A percentile compares a stretch with the other conserved stretches of the same genome.
phyloP scores from a whole-genome alignment of 2,113 vertebrate species.

The Periophthalmus modestus region DNA sequence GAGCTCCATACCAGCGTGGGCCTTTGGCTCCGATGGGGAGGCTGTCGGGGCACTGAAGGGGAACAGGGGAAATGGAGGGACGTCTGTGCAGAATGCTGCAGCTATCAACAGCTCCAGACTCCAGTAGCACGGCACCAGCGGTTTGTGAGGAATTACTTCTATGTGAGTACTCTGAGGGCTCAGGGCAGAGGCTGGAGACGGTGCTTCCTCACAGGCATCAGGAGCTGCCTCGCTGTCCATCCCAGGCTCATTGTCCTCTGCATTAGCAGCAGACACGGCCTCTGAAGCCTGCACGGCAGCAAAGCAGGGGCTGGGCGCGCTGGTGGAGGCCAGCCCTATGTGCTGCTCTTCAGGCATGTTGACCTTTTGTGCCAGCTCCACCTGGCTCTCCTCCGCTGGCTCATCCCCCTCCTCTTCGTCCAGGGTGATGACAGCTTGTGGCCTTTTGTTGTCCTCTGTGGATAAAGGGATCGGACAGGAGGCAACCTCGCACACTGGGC shows the following conservation, averaged over 20 bases:
- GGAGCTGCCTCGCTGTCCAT: constrained; percentile 31
- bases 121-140: constrained; percentile 75
- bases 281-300: constrained; percentile 32
- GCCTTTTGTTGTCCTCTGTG: constrained; percentile 53
- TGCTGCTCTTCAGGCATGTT: constrained; percentile 46
- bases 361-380: constrained; percentile 59
- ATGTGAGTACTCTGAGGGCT: constrained; percentile 23
- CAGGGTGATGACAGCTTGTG: constrained; percentile 63
- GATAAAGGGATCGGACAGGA: constrained; percentile 57
- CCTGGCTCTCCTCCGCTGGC: constrained; percentile 42
- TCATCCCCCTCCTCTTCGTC: constrained; percentile 65
- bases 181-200: constrained; percentile 38
- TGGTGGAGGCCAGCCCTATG: constrained; percentile 45
- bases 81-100: constrained; percentile 83
- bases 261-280: constrained; percentile 10
- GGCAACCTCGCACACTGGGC: constrained; percentile 53
- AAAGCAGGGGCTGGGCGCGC: constrained; percentile 53
- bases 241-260: constrained; percentile 34
- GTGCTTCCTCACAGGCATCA: constrained; percentile 42
- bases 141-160: constrained; percentile 43
- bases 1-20: constrained; percentile 88
- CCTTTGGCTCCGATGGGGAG: constrained; percentile 69
- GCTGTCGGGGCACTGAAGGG: constrained; percentile 53
- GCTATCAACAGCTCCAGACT: constrained; percentile 92
- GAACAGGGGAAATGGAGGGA: constrained; percentile 72